Evolutionary conservation across 2,797 vertebrate genomes (phyloP).

Genomic region (Alca torda): DNA sequence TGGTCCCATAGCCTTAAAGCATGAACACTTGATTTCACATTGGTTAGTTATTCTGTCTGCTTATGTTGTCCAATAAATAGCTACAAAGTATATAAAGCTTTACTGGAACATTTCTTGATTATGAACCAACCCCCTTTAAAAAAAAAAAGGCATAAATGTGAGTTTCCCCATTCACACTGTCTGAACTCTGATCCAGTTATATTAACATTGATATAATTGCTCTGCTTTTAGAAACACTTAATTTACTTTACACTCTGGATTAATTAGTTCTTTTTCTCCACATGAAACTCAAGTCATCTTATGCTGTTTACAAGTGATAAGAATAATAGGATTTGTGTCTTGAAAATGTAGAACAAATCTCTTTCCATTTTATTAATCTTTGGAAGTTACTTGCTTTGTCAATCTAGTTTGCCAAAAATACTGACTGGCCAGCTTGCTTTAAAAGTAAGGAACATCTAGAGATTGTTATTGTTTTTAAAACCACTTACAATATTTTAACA

Average conservation of each 20-base stretch:
- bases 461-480: neutral
- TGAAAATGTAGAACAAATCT: neutral
- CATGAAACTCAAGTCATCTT: neutral
- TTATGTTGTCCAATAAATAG: neutral
- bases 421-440: neutral
- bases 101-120: neutral
- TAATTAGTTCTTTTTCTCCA: neutral
- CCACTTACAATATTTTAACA: neutral
- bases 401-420: neutral
- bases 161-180: neutral
- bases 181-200: neutral
- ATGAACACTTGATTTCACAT: neutral
- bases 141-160: neutral
- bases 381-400: neutral
- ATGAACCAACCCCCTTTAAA: neutral
- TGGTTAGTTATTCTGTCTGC: neutral
- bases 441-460: neutral
- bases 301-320: neutral
- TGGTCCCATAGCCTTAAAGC: neutral
- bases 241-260: neutral
- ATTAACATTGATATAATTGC: neutral
- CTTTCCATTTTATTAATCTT: neutral
- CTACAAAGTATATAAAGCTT: neutral
- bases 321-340: neutral
- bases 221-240: constrained; percentile 4